Evolutionary conservation across 2,797 vertebrate species (phyloP).

Genomic region (Falco berigora): DNA sequence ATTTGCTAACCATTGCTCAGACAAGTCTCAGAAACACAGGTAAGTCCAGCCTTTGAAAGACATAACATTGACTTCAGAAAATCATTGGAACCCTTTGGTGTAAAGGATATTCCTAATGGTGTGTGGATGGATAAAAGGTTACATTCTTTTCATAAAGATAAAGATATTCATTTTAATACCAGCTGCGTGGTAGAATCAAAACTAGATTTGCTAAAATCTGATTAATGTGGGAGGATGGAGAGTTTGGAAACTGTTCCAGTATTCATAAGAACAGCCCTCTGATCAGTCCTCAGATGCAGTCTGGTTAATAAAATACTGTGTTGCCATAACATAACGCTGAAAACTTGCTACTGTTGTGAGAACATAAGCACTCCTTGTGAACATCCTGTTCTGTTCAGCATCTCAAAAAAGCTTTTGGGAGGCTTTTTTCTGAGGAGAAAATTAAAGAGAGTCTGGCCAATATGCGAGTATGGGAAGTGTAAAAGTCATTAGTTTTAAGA

Average conservation of each 20-base stretch:
- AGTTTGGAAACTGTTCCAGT: background rate
- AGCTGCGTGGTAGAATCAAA: background rate
- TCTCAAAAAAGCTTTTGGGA: background rate
- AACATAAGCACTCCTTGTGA: background rate
- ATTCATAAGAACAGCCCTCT: background rate
- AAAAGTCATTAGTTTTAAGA: background rate
- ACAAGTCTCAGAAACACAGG: background rate
- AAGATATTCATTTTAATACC: background rate
- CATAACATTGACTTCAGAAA: background rate
- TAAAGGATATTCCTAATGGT: background rate
- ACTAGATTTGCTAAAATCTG: background rate
- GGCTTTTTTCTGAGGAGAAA: background rate
- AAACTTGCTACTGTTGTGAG: background rate
- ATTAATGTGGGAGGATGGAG: background rate
- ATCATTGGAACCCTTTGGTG: background rate
- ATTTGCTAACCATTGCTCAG: background rate
- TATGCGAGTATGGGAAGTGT: background rate
- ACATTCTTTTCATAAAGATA: background rate
- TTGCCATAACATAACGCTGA: background rate
- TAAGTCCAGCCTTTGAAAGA: background rate
- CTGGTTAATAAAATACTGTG: background rate
- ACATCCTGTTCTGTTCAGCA: background rate
- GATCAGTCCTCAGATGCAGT: background rate
- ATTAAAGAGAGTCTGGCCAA: background rate
- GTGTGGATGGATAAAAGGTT: background rate